These are phyloP conservation scores for Steinernema feltiae DNA, from an alignment of 1,140 invertebrate genomes.

Conservation along the genomic window DNA sequence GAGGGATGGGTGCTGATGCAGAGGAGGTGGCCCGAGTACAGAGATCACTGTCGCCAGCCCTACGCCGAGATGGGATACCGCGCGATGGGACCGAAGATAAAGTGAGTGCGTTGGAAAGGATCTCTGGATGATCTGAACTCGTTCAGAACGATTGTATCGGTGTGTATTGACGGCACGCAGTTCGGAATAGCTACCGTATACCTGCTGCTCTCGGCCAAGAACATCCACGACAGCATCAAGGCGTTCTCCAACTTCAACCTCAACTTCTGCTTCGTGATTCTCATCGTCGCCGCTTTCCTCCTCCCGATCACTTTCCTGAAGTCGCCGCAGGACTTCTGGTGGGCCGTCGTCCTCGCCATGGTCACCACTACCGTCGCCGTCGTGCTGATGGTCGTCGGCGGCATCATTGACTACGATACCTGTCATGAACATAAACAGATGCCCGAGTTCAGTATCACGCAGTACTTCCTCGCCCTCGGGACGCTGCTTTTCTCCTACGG, in stretches of 20 bases:
- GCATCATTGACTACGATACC: not conserved
- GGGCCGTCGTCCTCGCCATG: slow-evolving; percentile 63
- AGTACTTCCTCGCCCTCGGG: slow-evolving; percentile 63
- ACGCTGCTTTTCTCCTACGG: slow-evolving; percentile 60
- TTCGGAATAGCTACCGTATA: slow-evolving; percentile 31
- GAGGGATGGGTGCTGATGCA: slow-evolving; percentile 16
- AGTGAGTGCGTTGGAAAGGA: slow-evolving; percentile 10
- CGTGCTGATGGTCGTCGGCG: slow-evolving; percentile 63
- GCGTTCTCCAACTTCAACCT: slow-evolving; percentile 22
- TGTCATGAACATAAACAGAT: not conserved
- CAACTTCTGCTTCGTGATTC: slow-evolving; percentile 35
- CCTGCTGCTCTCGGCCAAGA: slow-evolving; percentile 27
- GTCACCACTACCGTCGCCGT: slow-evolving; percentile 64
- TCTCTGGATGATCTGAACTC: not conserved
- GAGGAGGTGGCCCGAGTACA: slow-evolving; percentile 29
- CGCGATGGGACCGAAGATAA: slow-evolving; percentile 24
- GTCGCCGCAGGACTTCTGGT: slow-evolving; percentile 69
- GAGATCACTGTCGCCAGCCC: slow-evolving; percentile 26
- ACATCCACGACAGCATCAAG: slow-evolving; percentile 25
- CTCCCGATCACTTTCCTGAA: slow-evolving; percentile 68
- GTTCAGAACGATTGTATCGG: slow-evolving; percentile 19
- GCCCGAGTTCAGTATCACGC: slow-evolving; percentile 43
- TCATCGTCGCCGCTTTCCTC: slow-evolving; percentile 21
- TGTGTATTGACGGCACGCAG: slow-evolving; percentile 24
- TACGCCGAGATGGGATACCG: slow-evolving; percentile 36